Evolutionary conservation across 2,797 vertebrate genomes (phyloP).

Genomic region (Coregonus sp.): DNA sequence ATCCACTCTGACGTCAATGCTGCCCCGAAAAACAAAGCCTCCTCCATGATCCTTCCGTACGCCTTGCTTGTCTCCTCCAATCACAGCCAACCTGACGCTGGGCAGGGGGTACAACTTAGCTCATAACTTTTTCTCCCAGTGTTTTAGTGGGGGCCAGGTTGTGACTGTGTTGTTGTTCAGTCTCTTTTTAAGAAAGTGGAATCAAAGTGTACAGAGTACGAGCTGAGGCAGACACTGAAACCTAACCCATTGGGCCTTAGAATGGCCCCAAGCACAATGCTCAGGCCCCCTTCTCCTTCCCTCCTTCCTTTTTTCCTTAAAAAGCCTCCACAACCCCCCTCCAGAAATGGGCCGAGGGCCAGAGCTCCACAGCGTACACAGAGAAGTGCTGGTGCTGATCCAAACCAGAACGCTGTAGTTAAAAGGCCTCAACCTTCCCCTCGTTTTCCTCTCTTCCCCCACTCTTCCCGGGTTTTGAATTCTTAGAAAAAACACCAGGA

Average conservation of each 20-base stretch:
- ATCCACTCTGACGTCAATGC: slow-evolving; percentile 40
- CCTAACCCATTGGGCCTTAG: slow-evolving; percentile 25
- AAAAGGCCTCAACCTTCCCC: slow-evolving; percentile 16
- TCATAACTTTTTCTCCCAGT: slow-evolving; percentile 12
- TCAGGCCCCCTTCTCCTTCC: slow-evolving; percentile 43
- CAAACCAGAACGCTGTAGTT: slow-evolving; percentile 59
- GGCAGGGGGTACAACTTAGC: not conserved
- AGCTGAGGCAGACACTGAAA: slow-evolving; percentile 51
- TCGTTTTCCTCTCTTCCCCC: slow-evolving; percentile 1
- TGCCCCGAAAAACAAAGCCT: slow-evolving; percentile 21
- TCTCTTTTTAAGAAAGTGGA: slow-evolving; percentile 48
- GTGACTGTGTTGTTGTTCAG: slow-evolving; percentile 33
- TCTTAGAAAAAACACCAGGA: slow-evolving; percentile 50
- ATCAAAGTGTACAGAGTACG: slow-evolving; percentile 59
- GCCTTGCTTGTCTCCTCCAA: slow-evolving; percentile 42
- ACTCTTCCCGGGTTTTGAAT: slow-evolving; percentile 51
- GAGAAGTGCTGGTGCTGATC: slow-evolving; percentile 66
- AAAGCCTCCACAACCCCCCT: slow-evolving; percentile 11
- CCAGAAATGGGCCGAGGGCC: slow-evolving; percentile 53
- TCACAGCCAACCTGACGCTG: slow-evolving; percentile 37
- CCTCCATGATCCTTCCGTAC: slow-evolving; percentile 29
- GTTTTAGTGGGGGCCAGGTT: slow-evolving; percentile 16
- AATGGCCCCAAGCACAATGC: slow-evolving; percentile 40
- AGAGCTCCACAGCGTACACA: slow-evolving; percentile 61
- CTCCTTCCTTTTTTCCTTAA: slow-evolving; percentile 46